These are phyloP conservation scores for Lithobates sylvaticus DNA, from an alignment of 2,797 vertebrate species.

Conservation along the genomic window DNA sequence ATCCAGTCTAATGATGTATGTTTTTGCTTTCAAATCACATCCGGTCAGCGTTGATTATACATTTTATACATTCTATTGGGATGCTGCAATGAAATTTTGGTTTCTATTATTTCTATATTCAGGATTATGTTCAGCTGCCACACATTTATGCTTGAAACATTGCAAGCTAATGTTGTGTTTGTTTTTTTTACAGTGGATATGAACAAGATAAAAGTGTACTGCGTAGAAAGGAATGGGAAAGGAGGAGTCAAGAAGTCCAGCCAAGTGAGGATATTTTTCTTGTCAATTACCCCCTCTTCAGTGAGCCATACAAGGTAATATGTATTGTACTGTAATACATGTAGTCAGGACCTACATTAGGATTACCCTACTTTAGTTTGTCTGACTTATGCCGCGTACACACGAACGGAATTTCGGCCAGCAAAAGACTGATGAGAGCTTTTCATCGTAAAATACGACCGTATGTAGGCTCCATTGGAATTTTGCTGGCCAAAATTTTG, in stretches of 20 bases:
- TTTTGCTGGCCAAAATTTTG: too few species aligned
- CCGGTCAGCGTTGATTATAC: slow-evolving; percentile 34
- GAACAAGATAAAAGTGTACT: slow-evolving; percentile 81
- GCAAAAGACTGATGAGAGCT: too few species aligned
- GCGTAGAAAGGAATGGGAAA: slow-evolving; percentile 80
- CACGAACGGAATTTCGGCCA: too few species aligned
- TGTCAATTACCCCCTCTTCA: slow-evolving; percentile 80
- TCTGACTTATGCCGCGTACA: too few species aligned
- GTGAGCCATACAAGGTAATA: slow-evolving; percentile 83
- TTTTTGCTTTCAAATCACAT: slow-evolving; percentile 63
- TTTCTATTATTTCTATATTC: slow-evolving; percentile 62
- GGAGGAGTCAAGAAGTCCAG: slow-evolving; percentile 79
- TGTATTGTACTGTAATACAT: not conserved
- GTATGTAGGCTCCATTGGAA: too few species aligned
- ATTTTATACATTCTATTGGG: slow-evolving; percentile 58
- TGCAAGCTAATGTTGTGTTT: slow-evolving; percentile 8
- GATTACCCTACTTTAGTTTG: too few species aligned
- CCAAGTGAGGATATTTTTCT: slow-evolving; percentile 75
- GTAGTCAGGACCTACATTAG: too few species aligned
- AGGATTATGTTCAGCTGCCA: slow-evolving; percentile 24
- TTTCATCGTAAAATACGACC: too few species aligned
- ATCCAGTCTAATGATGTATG: slow-evolving; percentile 62
- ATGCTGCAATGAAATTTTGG: slow-evolving; percentile 65
- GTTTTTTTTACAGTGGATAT: slow-evolving; percentile 72
- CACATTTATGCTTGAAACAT: not conserved